Evolutionary conservation across 2,888 invertebrate species (phyloP), one percentile per base, ranked within the genome.

Genomic region (Yponomeuta malinellus): DNA sequence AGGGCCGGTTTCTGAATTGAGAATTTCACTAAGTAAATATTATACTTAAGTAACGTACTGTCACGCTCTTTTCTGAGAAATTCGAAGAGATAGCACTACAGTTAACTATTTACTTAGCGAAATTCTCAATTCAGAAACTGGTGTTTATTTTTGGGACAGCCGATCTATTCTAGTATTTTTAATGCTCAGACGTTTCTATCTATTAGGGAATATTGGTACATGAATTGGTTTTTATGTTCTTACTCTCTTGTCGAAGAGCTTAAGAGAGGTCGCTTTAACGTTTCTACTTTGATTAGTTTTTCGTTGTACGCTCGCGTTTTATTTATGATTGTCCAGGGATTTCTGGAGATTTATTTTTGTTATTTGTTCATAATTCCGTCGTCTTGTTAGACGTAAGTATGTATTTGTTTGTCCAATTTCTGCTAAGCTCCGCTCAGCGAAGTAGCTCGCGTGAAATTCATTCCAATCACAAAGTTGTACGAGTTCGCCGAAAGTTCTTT

Each of bases 201-300:
- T 59, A 6, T 59, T 59, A 59, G 0, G 2, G 43, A 43, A 12
- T 59, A 12, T 59, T 65, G 37, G 68, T n/a, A n/a, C 43, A 8
- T 8, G 43, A 43, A 68, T 48, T 67, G 48, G 43, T 68, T 37
- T 68, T 68, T 23, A 23, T 48, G 3, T 43, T 48, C 43, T 23
- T 10, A n/a, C 23, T 59, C 52, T 15, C 15, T 68, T 68, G 23
- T n/a, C 48, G 68, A 37, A n/a, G n/a, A 43, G 23, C 43, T 67
- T 66, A 37, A 10, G 66, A 59, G 52, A 59, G 6, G 52, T 59
- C 52, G 52, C 31, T n/a, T 66, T 6, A 67, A 15, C 52, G n/a
- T 43, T 67, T n/a, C 67, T 15, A 15, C 43, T 67, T 68, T 68
- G 68, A 68, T 68, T 68, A 68, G 68, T 68, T 68, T 23, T 48